Base-by-base conservation (phyloP, 2,113 vertebrate genomes). In the Enhydra lutris region DNA sequence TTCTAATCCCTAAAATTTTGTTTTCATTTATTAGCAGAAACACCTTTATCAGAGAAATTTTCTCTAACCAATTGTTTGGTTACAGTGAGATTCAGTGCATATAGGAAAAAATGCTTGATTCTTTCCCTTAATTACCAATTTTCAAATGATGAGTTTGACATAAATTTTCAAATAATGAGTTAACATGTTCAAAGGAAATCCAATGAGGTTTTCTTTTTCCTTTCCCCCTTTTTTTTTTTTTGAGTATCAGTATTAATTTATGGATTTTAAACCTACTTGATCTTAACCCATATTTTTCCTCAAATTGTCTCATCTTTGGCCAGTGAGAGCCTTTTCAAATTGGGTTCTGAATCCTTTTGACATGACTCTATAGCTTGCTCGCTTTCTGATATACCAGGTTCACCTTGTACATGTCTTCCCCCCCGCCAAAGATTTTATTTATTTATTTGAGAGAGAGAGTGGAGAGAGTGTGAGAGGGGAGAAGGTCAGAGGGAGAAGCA, bases 261-360 rank as follows among this genome's bases (percentile, higher is more conserved):
- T 0, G n/a, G 42, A 83, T 87, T 91, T 95, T 61, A 86, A 81
- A 65, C 7, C 10, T 92, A 5, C 69, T 92, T 78, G 45, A 88
- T 96, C 74, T 89, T 94, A 95, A 87, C 39, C 31, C 67, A 67
- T 80, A 92, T 29, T 55, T 7, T 55, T 86, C 23, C 47, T 97
- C 21, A 57, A 74, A 61, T 59, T 21, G 3, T 80, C 61, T 94
- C 55, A 59, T 82, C 88, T 94, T 94, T 50, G 36, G 78, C 34
- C 36, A 93, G 36, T 6, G 10, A 63, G 39, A 87, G 10, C 18
- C 36, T 63, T 69, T 88, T 95, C 65, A 55, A 3, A 71, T 14
- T 91, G 42, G 18, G 26, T 90, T 79, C 45, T 47, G 57, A 63
- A 50, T 26, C 52, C 52, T 94, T 95, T 50, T 78, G 47, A 90